phyloP scores from a whole-genome alignment of 2,113 vertebrate genomes.

The Emydura subglobosa region DNA sequence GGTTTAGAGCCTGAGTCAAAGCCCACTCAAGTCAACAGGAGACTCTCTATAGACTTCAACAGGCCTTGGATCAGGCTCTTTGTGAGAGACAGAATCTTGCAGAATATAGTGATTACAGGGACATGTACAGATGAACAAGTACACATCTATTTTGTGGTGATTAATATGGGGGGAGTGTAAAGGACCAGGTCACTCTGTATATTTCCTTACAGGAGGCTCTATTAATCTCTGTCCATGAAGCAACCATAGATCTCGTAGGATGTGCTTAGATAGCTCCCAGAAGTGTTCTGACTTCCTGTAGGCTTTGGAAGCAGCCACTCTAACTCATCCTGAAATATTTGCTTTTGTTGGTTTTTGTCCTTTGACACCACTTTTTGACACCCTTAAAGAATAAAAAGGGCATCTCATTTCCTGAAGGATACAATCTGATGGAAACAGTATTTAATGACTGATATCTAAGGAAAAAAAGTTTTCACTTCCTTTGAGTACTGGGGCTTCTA shows the following conservation, averaged over 20 bases:
- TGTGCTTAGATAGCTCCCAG: constrained; percentile 61
- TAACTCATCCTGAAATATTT: constrained; percentile 76
- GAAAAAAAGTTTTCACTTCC: constrained; percentile 8
- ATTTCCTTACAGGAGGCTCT: constrained; percentile 62
- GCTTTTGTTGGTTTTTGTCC: constrained; percentile 33
- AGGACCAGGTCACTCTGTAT: constrained; percentile 49
- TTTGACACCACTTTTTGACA: constrained; percentile 70
- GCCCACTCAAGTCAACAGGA: constrained; percentile 60
- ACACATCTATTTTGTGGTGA: constrained; percentile 33
- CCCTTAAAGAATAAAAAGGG: constrained; percentile 74
- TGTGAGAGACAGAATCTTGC: constrained; percentile 19
- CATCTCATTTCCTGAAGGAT: constrained; percentile 61
- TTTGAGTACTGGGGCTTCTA: neutral
- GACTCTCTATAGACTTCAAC: constrained; percentile 53
- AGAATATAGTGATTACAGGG: neutral
- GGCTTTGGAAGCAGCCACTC: constrained; percentile 72
- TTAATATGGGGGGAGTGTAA: constrained; percentile 49
- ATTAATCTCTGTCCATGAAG: constrained; percentile 74
- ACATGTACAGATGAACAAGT: constrained; percentile 54
- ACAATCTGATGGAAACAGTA: neutral
- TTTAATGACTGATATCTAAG: neutral
- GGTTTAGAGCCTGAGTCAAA: constrained; percentile 7
- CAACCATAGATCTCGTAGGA: constrained; percentile 72
- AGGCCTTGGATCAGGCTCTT: constrained; percentile 22
- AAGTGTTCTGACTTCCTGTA: constrained; percentile 64